Conservation (phyloP, 2,888 invertebrate species). For the Drosophila longiperda region DNA sequence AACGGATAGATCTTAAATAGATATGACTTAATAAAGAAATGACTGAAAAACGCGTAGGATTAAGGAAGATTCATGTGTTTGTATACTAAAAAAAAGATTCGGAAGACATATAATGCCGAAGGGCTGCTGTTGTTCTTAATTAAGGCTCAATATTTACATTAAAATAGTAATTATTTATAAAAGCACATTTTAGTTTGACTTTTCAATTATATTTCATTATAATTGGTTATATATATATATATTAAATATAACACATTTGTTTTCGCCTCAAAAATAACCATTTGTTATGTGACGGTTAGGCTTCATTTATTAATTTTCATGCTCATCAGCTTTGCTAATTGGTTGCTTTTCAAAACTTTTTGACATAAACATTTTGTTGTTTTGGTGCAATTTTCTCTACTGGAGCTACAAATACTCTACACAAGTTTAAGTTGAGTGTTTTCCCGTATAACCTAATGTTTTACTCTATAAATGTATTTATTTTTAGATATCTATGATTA, state of each 20-base stretch:
- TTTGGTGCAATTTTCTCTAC: neutral
- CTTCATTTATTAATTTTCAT: neutral
- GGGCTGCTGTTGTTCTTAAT: neutral
- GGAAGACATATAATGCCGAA: neutral
- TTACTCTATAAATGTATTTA: neutral
- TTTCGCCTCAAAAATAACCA: neutral
- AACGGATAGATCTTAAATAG: neutral
- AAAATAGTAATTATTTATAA: accelerated
- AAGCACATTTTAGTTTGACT: neutral
- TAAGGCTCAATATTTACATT: neutral
- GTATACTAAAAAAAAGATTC: neutral
- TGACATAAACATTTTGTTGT: neutral
- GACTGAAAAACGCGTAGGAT: too few relatives aligned
- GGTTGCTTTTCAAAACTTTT: neutral
- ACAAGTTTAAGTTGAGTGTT: neutral
- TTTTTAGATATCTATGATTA: neutral
- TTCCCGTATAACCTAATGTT: neutral
- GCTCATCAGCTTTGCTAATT: neutral
- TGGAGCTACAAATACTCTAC: neutral
- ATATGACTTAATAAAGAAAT: neutral
- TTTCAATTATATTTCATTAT: neutral
- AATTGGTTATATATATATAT: too few relatives aligned
- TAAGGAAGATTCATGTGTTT: neutral
- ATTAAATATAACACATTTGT: too few relatives aligned
- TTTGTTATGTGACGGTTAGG: neutral